Evolutionary conservation across 2,113 vertebrate genomes (phyloP).

Genomic region (Psittacus erithacus): DNA sequence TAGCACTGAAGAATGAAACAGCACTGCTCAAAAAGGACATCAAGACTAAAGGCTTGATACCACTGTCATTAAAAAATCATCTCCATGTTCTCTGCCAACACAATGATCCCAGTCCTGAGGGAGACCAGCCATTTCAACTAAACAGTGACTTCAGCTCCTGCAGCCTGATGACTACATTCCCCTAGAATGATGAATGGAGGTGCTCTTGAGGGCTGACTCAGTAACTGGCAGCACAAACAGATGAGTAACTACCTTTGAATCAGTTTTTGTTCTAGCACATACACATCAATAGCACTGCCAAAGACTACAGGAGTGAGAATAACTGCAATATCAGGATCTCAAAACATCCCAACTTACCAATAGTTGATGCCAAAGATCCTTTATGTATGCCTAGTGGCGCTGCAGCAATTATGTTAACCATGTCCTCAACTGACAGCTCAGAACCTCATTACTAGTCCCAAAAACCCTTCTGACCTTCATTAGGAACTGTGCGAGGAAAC

Average conservation of each 20-base stretch:
- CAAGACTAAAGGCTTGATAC: background rate
- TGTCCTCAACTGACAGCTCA: background rate
- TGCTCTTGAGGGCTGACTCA: constrained; percentile 54
- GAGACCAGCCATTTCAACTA: background rate
- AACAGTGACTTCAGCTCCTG: constrained; percentile 31
- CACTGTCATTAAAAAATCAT: background rate
- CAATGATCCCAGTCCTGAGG: background rate
- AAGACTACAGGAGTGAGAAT: background rate
- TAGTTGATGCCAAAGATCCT: background rate
- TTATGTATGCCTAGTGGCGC: background rate
- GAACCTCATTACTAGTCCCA: background rate
- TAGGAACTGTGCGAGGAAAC: background rate
- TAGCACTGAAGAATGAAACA: background rate
- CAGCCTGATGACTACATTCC: background rate
- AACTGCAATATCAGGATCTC: constrained; percentile 18
- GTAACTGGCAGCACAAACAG: constrained; percentile 43
- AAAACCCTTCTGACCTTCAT: background rate
- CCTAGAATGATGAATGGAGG: constrained; percentile 39
- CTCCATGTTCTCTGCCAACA: background rate
- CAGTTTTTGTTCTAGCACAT: constrained; percentile 36
- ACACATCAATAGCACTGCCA: background rate
- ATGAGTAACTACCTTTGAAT: constrained; percentile 57
- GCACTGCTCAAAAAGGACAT: background rate
- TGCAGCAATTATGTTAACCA: background rate
- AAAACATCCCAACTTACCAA: background rate